Conservation (phyloP, 2,797 vertebrate genomes). For the Vireo griseus region DNA sequence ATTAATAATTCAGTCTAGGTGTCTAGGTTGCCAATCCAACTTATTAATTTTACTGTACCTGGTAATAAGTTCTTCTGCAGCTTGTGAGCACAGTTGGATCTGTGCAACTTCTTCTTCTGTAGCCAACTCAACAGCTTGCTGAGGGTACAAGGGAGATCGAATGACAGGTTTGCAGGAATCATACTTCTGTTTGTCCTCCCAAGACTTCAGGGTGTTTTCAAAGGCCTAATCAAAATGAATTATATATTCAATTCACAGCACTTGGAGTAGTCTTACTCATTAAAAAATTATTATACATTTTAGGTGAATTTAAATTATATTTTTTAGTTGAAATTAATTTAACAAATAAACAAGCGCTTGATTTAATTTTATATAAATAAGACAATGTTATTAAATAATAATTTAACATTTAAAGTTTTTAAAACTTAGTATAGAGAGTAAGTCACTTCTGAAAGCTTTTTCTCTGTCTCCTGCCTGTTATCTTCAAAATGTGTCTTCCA, state of each 20-base stretch:
- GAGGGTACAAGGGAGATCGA: slow-evolving; percentile 90
- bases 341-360: neutral
- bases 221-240: slow-evolving; percentile 83
- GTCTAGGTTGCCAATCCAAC: neutral
- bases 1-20: neutral
- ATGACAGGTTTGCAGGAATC: slow-evolving; percentile 86
- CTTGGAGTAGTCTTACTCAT: neutral
- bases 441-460: neutral
- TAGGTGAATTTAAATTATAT: neutral
- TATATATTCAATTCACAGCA: neutral
- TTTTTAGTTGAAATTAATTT: neutral
- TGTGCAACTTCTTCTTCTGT: slow-evolving; percentile 87
- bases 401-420: neutral
- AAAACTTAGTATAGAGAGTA: neutral
- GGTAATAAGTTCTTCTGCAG: slow-evolving; percentile 94
- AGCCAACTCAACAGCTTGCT: slow-evolving; percentile 90
- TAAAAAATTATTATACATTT: neutral
- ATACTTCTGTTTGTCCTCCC: slow-evolving; percentile 96
- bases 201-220: slow-evolving; percentile 96
- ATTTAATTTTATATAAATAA: neutral
- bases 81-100: slow-evolving; percentile 89
- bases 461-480: neutral
- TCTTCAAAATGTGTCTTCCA: neutral
- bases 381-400: neutral
- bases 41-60: slow-evolving; percentile 67